Evolutionary conservation across 2,113 vertebrate species (phyloP), one percentile per base, ranked within the genome.

Genomic region (Lagopus leucura): DNA sequence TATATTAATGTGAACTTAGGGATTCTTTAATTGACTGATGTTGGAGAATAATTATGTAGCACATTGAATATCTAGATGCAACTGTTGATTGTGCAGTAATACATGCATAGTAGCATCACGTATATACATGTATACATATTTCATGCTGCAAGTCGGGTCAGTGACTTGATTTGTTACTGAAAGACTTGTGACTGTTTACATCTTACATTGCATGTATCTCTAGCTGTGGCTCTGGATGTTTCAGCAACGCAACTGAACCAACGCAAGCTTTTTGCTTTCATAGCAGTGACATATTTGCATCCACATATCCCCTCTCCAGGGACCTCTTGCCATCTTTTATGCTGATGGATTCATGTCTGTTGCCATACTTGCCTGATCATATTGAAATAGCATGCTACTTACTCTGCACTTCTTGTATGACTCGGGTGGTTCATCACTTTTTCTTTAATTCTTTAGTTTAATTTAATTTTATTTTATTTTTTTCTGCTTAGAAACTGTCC

Each of bases 1-100:
- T 75, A 69, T 75, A 48, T 63, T 86, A 55, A 90, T 91, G 54
- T 72, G 86, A 77, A 17, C 12, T 71, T 91, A 60, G 52, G 25
- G 66, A 91, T 88, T 75, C 42, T 54, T 84, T 80, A 91, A 71
- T 22, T 88, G 40, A 50, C 11, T 73, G 73, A 74, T 58, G 30
- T 10, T 36, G 7, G 32, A 86, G 61, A 86, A 54, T 61, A 76
- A 54, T 63, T 90, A 48, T 27, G 50, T 90, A 42, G 45, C 40
- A 36, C 7, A 1, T 10, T 58, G 79, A 74, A 70, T 75, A 48
- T 78, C 79, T 70, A 34, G 38, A 55, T 75, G n/a, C 43, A 43
- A n/a, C 36, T 69, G 22, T 60, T 79, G 50, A 45, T 91, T 89
- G 50, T 55, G 64, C 64, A 70, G 32, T 15, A 47, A 17, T 27